Percentiles rank a stretch among this genome's conserved stretches.
phyloP scores from a whole-genome alignment of 2,797 vertebrate genomes.

The Siniperca scherzeri region DNA sequence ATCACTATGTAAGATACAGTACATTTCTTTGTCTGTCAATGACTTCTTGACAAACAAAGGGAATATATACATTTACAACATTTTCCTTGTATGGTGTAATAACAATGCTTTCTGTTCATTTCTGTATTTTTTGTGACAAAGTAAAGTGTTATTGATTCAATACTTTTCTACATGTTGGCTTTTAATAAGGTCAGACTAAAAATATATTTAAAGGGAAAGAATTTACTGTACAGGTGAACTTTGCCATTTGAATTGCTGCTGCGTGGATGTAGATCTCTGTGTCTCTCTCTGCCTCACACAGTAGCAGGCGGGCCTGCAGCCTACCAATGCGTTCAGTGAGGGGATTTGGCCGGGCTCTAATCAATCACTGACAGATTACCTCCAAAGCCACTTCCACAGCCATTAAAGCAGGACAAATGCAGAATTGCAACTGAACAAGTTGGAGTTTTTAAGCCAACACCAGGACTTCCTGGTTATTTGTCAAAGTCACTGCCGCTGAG shows the following conservation, averaged over 20 bases:
- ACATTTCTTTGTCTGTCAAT: background rate
- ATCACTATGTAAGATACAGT: background rate
- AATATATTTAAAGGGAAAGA: background rate
- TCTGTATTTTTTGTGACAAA: background rate
- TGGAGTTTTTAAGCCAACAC: constrained; percentile 99
- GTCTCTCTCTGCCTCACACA: constrained; percentile 71
- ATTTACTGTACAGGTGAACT: background rate
- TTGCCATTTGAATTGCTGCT: constrained; percentile 10
- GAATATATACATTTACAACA: background rate
- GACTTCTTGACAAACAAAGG: background rate
- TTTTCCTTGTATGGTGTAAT: background rate
- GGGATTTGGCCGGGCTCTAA: constrained; percentile 91
- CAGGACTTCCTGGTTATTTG: constrained; percentile 99
- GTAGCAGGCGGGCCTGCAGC: constrained; percentile 85
- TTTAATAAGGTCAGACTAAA: background rate
- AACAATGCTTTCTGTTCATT: background rate
- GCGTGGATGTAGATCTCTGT: background rate
- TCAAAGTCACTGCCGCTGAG: constrained; percentile 98
- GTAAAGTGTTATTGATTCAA: too few relatives aligned
- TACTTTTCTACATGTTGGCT: background rate
- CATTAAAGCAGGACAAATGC: constrained; percentile 99
- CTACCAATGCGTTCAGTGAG: constrained; percentile 83
- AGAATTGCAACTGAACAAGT: constrained; percentile 99
- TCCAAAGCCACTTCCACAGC: constrained; percentile 98
- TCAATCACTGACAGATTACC: constrained; percentile 99